Percentiles rank a stretch among this genome's conserved stretches.
Conservation (phyloP, 2,113 vertebrate genomes). For the Oreochromis spilurus region DNA sequence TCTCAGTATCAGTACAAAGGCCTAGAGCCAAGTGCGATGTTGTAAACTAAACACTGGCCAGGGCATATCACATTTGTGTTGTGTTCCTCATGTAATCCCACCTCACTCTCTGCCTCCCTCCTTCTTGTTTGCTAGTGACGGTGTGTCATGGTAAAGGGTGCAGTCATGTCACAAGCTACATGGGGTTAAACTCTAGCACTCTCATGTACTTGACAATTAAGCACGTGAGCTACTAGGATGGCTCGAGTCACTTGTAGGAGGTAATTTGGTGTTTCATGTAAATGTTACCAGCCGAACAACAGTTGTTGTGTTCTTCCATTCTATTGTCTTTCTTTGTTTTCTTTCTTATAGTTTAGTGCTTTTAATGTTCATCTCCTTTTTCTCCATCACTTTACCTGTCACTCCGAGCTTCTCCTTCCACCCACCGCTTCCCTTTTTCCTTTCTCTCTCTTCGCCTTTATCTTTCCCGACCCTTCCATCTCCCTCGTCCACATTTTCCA, state of each 20-base stretch:
- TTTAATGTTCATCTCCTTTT: neutral
- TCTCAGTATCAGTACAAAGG: neutral
- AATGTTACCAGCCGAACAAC: conserved; percentile 15
- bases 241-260: conserved; percentile 25
- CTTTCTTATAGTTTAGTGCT: neutral
- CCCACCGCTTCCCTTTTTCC: neutral
- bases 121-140: conserved; percentile 27
- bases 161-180: neutral
- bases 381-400: conserved; percentile 10
- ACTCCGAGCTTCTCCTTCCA: neutral
- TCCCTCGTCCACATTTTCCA: conserved; percentile 42
- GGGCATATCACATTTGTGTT: neutral
- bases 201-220: conserved; percentile 54
- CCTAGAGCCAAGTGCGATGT: neutral
- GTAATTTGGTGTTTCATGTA: conserved; percentile 48
- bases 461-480: conserved; percentile 43
- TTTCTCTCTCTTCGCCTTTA: conserved; percentile 11
- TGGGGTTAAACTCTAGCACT: conserved; percentile 56
- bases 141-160: conserved; percentile 27
- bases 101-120: neutral
- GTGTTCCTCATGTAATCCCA: neutral
- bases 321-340: neutral
- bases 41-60: neutral
- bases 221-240: neutral
- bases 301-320: neutral